Evolutionary conservation across 2,113 vertebrate species (phyloP).

Genomic region (Zosterops borbonicus): DNA sequence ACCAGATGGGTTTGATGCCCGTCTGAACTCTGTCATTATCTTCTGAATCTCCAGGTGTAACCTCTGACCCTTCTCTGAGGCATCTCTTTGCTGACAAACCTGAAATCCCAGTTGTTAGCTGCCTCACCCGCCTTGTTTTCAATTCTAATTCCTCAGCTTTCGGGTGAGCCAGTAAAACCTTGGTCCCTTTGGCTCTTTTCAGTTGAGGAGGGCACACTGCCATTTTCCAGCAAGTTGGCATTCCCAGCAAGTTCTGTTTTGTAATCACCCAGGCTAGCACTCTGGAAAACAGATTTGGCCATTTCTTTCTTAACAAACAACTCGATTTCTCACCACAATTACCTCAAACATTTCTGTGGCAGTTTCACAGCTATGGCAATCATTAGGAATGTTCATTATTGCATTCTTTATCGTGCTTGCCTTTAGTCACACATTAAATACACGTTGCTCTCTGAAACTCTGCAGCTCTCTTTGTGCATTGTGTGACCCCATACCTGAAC

Average conservation of each 20-base stretch:
- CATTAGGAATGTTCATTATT: conserved; percentile 36
- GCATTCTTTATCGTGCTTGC: neutral
- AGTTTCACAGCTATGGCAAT: neutral
- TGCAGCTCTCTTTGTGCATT: conserved; percentile 14
- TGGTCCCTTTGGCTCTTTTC: neutral
- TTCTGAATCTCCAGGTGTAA: conserved; percentile 17
- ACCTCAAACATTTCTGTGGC: neutral
- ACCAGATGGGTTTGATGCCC: neutral
- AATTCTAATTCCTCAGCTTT: neutral
- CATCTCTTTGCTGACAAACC: conserved; percentile 8
- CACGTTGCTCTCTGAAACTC: neutral
- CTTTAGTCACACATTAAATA: conserved; percentile 38
- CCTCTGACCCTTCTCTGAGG: conserved; percentile 6
- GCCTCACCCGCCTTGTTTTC: neutral
- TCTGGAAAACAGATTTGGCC: conserved; percentile 24
- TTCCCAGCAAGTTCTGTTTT: conserved; percentile 19
- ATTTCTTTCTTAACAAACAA: conserved; percentile 33
- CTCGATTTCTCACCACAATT: neutral
- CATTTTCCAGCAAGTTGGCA: conserved; percentile 19
- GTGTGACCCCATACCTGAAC: conserved; percentile 59
- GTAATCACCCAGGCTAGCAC: conserved; percentile 1
- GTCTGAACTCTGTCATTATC: neutral
- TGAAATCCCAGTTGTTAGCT: conserved; percentile 23
- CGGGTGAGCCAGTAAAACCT: neutral
- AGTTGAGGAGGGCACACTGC: conserved; percentile 3